Percentiles rank a stretch among this genome's conserved stretches.
Evolutionary conservation across 2,888 invertebrate species (phyloP).

Genomic region (Thera britannica): DNA sequence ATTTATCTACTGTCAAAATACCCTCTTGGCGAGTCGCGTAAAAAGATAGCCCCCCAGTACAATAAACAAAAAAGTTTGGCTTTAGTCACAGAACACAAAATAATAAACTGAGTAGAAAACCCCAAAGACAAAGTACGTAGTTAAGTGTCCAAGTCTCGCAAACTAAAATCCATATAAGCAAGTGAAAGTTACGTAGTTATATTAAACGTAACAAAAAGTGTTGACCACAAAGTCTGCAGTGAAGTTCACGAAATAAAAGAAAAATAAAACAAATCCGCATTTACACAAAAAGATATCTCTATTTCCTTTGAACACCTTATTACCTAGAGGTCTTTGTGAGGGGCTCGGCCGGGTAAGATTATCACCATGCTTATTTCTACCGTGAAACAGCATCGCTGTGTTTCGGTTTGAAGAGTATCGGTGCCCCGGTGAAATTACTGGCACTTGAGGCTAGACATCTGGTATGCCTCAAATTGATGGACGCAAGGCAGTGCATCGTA

Average conservation of each 20-base stretch:
- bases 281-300: background rate
- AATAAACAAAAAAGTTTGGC: background rate
- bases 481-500: no score
- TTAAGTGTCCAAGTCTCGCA: slow-evolving; percentile 1
- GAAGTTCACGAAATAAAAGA: slow-evolving; percentile 41
- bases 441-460: no score
- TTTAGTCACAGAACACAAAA: background rate
- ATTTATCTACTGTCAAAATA: no score
- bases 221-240: slow-evolving; percentile 45
- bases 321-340: background rate
- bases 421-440: no score
- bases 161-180: slow-evolving; percentile 21
- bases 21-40: no score
- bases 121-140: background rate
- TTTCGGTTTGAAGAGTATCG: no score
- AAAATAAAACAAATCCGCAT: slow-evolving; percentile 38
- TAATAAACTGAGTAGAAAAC: background rate
- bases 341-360: no score
- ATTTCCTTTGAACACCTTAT: background rate
- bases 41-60: no score
- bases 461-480: no score
- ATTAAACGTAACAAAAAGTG: slow-evolving; percentile 42
- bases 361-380: no score
- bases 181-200: slow-evolving; percentile 19
- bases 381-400: no score